Evolutionary conservation across 2,113 vertebrate species (phyloP), one percentile per base, ranked within the genome.

Genomic region (Ascaphus truei): DNA sequence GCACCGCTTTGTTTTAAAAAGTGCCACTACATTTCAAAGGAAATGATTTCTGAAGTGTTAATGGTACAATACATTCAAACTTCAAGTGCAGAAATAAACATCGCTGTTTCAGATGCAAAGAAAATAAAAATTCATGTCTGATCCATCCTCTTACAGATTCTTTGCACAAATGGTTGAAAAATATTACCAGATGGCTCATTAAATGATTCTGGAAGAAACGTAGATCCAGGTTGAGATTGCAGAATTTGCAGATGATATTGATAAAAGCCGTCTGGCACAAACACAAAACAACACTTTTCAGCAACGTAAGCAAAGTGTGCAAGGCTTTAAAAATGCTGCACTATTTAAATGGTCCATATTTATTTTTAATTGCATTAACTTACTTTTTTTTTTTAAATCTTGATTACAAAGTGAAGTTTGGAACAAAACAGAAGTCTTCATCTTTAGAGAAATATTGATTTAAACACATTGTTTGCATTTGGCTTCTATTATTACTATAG

Each of bases 181-280:
- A 61, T 60, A 61, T 61, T 52, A 61, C 31, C 57, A 71, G 67
- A 71, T 71, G 67, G 67, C 57, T 52, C 45, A 71, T 71, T 71
- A 71, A 71, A 71, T 71, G 39, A 52, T 41, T 31, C 56, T 51
- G 25, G 56, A 61, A 51, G 57, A 52, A 50, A n/a, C 67, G 41
- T 37, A 41, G 45, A 71, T 51, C 23, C 57, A 71, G 67, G 67
- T 52, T 61, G 57, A 61, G 57, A 18, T 29, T 41, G 47, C 56
- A 61, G 45, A 71, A 61, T 10, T 30, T 59, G 34, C 53, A 60
- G 45, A 61, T 69, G 57, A 61, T 52, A 60, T 61, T 47, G 57
- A 52, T 61, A 61, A 52, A 56, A 71, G 25, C 43, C 57, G 67
- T 23, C 57, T 71, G 67, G 56, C 57, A 48, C 33, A 11, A 31